Evolutionary conservation across 2,888 invertebrate genomes (phyloP).

Genomic region (Lasius fuliginosus): DNA sequence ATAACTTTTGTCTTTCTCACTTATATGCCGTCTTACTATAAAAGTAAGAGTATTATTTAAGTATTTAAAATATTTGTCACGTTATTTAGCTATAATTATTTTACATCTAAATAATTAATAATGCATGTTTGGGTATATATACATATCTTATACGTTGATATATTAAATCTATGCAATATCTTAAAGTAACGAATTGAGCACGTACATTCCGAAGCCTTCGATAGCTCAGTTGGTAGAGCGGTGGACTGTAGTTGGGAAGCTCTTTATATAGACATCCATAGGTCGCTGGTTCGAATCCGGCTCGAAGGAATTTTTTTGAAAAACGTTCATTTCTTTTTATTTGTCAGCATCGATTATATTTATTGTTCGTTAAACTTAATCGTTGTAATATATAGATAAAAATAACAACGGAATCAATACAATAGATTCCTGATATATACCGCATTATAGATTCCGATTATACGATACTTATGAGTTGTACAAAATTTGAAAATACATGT

Average conservation of each 20-base stretch:
- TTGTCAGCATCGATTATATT: not conserved
- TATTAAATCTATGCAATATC: not conserved
- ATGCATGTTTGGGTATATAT: not conserved
- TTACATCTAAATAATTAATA: not conserved
- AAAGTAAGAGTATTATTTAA: constrained; percentile 3
- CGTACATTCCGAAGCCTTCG: constrained; percentile 59
- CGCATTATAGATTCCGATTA: not conserved
- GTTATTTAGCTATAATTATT: not conserved
- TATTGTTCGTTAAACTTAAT: not conserved
- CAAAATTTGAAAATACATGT: not conserved
- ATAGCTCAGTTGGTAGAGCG: constrained; percentile 86
- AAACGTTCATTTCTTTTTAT: not conserved
- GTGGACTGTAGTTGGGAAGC: constrained; percentile 83
- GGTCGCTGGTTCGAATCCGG: constrained; percentile 86
- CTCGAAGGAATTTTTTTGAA: constrained; percentile 82
- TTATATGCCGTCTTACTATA: not conserved
- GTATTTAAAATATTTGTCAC: not conserved
- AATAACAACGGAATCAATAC: not conserved
- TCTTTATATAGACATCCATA: constrained; percentile 81
- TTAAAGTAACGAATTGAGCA: not conserved
- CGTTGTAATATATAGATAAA: not conserved
- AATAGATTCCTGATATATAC: not conserved
- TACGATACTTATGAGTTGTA: not conserved
- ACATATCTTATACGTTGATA: not conserved
- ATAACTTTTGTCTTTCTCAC: not conserved